Base-by-base conservation (phyloP, 1,140 invertebrate species). In the Euborellia annulipes region DNA sequence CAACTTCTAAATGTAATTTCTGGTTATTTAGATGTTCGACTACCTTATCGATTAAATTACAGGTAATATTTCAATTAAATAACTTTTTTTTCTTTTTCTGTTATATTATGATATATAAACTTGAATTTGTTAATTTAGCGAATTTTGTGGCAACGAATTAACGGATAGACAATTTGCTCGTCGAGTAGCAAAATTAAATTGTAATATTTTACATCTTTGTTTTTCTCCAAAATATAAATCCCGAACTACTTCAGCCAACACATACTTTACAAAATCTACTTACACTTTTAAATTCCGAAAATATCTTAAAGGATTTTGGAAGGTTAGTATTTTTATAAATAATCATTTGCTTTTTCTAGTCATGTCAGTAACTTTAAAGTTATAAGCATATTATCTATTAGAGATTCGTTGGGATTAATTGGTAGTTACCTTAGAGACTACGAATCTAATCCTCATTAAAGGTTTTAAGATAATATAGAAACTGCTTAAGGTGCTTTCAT, bases 141-240 rank as follows among this genome's bases (percentile, higher is more conserved):
- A 85, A 59, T 86, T 87, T 62, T 82, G 76, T 57, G 67, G 65
- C 32, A 71, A 70, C 54, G 75, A 79, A 57, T 64, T 83, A 56
- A 74, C 69, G 40, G 75, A 81, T 56, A 69, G 76, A 50, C 76
- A 82, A 59, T 85, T 89, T 62, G 63, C 70, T 38, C 69, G 75
- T 52, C 74, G 76, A 64, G 82, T 89, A 4, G 75, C 81, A 6
- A 71, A 77, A 45, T 67, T 90, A 14, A 88, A 89, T 64, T 74
- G 79, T 43, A 89, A 89, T 57, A 72, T 89, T 36, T 62, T 89
- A 51, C 79, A 85, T 62, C 62, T 89, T 46, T 87, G 85, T 59
- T 78, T 85, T 51, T 77, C 78, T 2, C 84, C n/a, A 88, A 62
- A 76, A 78, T 54, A 75, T 85, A 9, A 69, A 79, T 55, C 57